Base-by-base conservation (phyloP, 2,888 invertebrate genomes). In the Sarcophaga caerulescens region DNA sequence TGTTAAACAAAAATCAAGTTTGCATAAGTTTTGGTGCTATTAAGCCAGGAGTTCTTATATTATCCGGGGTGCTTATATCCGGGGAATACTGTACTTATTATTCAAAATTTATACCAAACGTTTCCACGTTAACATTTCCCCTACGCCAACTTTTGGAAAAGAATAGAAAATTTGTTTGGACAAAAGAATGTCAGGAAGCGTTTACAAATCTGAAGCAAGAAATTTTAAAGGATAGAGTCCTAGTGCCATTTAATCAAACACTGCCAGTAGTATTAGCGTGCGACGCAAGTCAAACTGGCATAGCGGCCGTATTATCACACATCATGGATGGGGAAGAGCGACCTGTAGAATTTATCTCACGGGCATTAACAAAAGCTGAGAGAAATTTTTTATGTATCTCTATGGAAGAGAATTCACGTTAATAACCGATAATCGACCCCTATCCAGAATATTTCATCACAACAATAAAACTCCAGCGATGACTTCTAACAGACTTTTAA, bases 381-480 rank as follows among this genome's bases (percentile, higher is more conserved):
- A 12, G 17, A 60, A 60, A 60, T 19, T 60, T 35, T 35, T 6
- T 35, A 35, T 35, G 35, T 35, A 35, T 35, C 6, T 35, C 35
- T 35, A 35, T 35, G 35, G 35, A 35, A 35, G 35, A 35, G 6
- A 35, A 35, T 35, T 35, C 35, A 35, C 35, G 35, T 35, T 35
- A 35, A 35, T 35, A 35, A 35, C 35, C 35, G 35, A 35, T 35
- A 35, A 35, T 35, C 35, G 35, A 35, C 35, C 35, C 35, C 35
- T 35, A 5, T 35, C 35, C 35, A 35, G 35, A 35, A 85, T 75
- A 60, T 80, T 85, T 21, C 83, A 85, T 52, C 74, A 78, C 52
- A 75, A 85, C 44, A 12, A 60, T n/a, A 82, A 85, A 63, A 45
- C 83, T 19, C 82, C 75, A 25, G 70, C 57, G 2, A 85, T 85